Conservation (phyloP, 1,140 invertebrate genomes). For the Drosophila saltans region DNA sequence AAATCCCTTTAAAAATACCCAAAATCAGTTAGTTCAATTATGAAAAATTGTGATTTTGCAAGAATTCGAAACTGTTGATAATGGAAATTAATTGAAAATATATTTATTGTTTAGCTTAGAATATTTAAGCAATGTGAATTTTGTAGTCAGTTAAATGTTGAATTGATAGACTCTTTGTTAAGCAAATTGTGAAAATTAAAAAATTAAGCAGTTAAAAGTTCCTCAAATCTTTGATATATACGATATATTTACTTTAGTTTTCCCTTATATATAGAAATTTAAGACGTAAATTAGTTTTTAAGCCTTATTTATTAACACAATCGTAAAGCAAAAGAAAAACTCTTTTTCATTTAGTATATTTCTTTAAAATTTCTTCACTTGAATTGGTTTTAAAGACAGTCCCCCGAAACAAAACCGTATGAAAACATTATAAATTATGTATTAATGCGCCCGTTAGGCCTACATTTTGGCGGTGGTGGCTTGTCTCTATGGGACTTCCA, state of each 20-base stretch:
- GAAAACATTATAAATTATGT: constrained; percentile 82
- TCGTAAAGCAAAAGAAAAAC: not conserved
- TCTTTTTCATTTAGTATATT: not conserved
- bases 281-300: not conserved
- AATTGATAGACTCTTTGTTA: not conserved
- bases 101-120: not conserved
- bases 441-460: constrained; percentile 78
- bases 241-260: not conserved
- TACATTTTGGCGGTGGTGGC: constrained; percentile 30
- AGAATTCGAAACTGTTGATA: not conserved
- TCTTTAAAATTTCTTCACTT: constrained; percentile 1
- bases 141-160: constrained; percentile 5
- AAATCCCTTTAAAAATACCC: not conserved
- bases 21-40: not conserved
- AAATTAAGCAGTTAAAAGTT: too few species aligned
- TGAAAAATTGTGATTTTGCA: too few species aligned
- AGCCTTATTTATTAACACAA: not conserved
- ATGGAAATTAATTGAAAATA: not conserved
- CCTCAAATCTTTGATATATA: too few species aligned
- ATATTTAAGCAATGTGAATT: not conserved
- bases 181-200: not conserved
- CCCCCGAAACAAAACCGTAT: constrained; percentile 60
- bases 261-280: not conserved
- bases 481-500: constrained; percentile 26
- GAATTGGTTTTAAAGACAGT: constrained; percentile 22